Evolutionary conservation across 2,113 vertebrate species (phyloP).

Genomic region (Barnardius zonarius): DNA sequence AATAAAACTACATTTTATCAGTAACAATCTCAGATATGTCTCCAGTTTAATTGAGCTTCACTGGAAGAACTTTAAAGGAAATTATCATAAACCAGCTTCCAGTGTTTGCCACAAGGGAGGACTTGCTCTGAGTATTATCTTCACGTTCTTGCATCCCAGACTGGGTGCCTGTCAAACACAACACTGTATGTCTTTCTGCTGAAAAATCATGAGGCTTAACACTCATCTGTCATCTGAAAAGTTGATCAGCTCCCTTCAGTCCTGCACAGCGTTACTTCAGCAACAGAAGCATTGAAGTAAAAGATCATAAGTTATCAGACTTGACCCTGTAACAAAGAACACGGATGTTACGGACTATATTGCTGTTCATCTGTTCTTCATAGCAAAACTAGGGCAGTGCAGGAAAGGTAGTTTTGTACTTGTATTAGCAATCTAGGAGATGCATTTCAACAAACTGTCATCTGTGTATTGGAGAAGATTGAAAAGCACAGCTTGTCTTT

Average conservation of each 20-base stretch:
- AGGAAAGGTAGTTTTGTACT: neutral
- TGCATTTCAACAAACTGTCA: neutral
- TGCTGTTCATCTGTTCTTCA: neutral
- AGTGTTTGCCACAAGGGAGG: neutral
- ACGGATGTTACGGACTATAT: neutral
- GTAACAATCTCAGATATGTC: conserved; percentile 27
- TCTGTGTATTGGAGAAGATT: neutral
- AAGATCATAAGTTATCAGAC: neutral
- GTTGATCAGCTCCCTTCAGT: neutral
- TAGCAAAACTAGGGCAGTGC: neutral
- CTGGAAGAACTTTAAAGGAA: neutral
- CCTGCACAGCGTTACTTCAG: neutral
- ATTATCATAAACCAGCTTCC: neutral
- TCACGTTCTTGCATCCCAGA: neutral
- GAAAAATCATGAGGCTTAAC: neutral
- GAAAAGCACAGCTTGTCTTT: neutral
- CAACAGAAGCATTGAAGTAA: neutral
- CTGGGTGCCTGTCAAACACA: neutral
- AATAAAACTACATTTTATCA: conserved; percentile 85
- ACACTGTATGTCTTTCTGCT: accelerated
- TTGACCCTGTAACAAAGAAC: neutral
- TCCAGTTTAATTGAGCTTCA: conserved; percentile 31
- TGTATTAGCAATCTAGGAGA: neutral
- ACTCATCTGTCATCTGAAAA: neutral
- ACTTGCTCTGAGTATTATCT: neutral